phyloP scores from a whole-genome alignment of 2,113 vertebrate genomes.

The Ochotona curzoniae region DNA sequence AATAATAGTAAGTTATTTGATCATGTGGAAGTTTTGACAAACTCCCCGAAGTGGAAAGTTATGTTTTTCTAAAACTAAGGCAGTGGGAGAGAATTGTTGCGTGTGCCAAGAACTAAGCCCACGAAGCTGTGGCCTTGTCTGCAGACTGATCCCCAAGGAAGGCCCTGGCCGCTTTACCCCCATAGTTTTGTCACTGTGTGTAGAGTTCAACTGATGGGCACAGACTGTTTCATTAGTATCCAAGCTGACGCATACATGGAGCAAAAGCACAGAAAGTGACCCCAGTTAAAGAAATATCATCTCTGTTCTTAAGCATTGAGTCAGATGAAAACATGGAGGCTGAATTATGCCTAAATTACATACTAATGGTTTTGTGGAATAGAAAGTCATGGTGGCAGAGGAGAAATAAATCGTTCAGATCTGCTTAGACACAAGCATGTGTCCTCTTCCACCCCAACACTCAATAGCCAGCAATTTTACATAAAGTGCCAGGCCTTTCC shows the following conservation, averaged over 20 bases:
- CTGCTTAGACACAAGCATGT: conserved; percentile 45
- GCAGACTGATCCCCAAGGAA: conserved; percentile 45
- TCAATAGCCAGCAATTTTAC: conserved; percentile 25
- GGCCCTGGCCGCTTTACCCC: conserved; percentile 18
- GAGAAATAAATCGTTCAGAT: conserved; percentile 58
- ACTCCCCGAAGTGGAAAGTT: background rate
- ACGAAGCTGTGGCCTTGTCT: background rate
- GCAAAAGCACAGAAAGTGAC: conserved; percentile 49
- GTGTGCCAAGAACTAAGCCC: background rate
- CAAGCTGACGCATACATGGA: conserved; percentile 40
- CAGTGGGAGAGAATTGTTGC: background rate
- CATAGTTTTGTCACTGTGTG: conserved; percentile 54
- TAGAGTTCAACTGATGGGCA: background rate
- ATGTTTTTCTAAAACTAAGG: background rate
- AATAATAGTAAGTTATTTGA: background rate
- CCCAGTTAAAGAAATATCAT: background rate
- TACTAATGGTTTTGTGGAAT: conserved; percentile 43
- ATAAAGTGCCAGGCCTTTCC: conserved; percentile 34
- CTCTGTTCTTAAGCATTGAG: background rate
- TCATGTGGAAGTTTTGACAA: background rate
- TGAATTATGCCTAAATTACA: background rate
- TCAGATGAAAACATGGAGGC: conserved; percentile 19
- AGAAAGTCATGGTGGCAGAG: conserved; percentile 36
- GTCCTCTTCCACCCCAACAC: background rate
- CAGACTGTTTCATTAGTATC: conserved; percentile 38